phyloP scores from a whole-genome alignment of 2,113 vertebrate species.

The Origma solitaria region DNA sequence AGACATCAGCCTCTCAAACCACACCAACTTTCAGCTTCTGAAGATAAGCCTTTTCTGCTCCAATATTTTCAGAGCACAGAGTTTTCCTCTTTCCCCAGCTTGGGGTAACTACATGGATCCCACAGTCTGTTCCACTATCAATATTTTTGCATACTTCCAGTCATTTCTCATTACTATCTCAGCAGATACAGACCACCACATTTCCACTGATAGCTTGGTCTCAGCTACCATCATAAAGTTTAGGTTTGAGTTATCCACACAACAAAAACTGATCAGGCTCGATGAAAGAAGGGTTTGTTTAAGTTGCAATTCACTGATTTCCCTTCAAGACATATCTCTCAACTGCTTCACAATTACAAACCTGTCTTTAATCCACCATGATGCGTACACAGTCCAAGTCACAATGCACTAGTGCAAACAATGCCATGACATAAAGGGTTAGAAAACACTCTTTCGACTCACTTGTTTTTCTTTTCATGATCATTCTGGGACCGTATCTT shows the following conservation, averaged over 20 bases:
- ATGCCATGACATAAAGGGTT: neutral
- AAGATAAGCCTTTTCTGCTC: neutral
- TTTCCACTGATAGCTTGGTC: neutral
- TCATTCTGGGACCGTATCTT: neutral
- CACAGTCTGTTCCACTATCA: neutral
- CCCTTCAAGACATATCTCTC: neutral
- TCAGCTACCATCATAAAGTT: neutral
- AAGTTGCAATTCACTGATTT: neutral
- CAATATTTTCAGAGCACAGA: neutral
- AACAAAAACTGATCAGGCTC: neutral
- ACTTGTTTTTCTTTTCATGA: neutral
- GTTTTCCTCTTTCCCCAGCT: neutral
- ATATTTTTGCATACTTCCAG: neutral
- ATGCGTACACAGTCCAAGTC: neutral
- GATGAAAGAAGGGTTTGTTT: neutral
- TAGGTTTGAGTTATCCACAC: neutral
- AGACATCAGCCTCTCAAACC: neutral
- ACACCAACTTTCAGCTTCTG: neutral
- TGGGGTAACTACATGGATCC: neutral
- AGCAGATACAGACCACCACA: neutral
- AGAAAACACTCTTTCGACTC: neutral
- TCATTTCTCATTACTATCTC: neutral
- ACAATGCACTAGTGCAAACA: neutral
- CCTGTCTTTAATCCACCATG: neutral
- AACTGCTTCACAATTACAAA: neutral